Base-by-base conservation (phyloP, 35 echinoderm and acorn worm genomes). In the Patiria miniata region DNA sequence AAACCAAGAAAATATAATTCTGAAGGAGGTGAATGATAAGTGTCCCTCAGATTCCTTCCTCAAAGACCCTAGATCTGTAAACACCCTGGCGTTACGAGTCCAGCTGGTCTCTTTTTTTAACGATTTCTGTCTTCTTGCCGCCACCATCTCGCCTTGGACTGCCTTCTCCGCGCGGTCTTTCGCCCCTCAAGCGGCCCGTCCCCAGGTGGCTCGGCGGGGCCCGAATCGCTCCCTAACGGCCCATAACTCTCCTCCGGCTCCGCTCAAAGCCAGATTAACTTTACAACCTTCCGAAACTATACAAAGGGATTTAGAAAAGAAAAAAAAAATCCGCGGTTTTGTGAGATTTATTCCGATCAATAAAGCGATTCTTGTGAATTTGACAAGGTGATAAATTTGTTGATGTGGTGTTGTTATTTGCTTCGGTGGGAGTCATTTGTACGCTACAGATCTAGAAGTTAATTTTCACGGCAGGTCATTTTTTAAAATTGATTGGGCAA, bases 291-390 rank as follows among this genome's bases (percentile, higher is more conserved):
- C 34, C 65, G 65, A 73, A 32, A 73, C 65, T 73, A 60, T 26
- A 73, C 34, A 34, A 73, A 73, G 65, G 42, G 42, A 47, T 47
- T 47, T 47, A n/a, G 42, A 47, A 47, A 6, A 4, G 4, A 6
- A 12, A 4, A 6, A 12, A 47, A 47, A 47, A 47, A 47, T 4
- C 42, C 42, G 42, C 4, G 4, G 42, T 47, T 12, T 12, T 6
- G 42, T 12, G 26, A 73, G 65, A 73, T 73, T 73, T 73, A 73
- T 73, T 32, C 65, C 19, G 22, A 10, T 30, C n/a, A 26, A 23
- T 73, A 73, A 73, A 73, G 26, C 65, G 14, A 73, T 73, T 73
- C 21, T 73, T 73, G 65, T 73, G 65, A 73, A 32, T 30, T 73
- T 73, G 65, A 73, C 14, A 34, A 6, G 65, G 65, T 73, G 26